Conservation (phyloP, 1,140 invertebrate species). For the Macrobrachium rosenbergii region DNA sequence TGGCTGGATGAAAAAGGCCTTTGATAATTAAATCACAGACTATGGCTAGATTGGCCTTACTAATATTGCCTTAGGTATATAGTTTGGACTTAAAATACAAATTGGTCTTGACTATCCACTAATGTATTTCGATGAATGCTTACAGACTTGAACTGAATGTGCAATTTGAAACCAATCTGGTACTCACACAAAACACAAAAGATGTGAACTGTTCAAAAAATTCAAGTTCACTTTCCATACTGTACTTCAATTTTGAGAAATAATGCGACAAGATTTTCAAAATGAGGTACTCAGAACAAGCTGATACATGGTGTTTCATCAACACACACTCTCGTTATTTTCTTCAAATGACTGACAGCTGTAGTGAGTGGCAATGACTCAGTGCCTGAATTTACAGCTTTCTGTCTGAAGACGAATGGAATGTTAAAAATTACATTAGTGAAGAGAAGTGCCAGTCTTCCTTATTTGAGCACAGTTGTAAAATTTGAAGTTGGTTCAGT, state of each 20-base stretch:
- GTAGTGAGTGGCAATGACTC: slow-evolving; percentile 2
- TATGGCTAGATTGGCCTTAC: slow-evolving; percentile 43
- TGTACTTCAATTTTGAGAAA: too few species aligned
- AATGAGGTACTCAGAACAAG: too few species aligned
- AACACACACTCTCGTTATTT: not conserved
- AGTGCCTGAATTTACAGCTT: not conserved
- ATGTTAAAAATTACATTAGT: slow-evolving; percentile 43
- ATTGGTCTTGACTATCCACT: too few species aligned
- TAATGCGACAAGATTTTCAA: too few species aligned
- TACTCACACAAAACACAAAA: too few species aligned
- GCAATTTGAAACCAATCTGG: too few species aligned
- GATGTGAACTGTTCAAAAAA: too few species aligned
- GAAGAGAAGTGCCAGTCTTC: slow-evolving; percentile 43
- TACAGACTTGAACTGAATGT: too few species aligned
- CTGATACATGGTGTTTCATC: too few species aligned
- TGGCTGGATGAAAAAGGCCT: slow-evolving; percentile 49
- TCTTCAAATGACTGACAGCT: slow-evolving; percentile 35
- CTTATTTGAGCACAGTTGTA: slow-evolving; percentile 39
- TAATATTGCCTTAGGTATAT: too few species aligned
- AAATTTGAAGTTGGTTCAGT: slow-evolving; percentile 38
- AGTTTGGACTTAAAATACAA: slow-evolving; percentile 1
- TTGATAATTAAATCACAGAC: slow-evolving; percentile 53
- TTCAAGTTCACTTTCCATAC: too few species aligned
- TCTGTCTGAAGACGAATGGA: slow-evolving; percentile 40
- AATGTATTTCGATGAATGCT: too few species aligned